Percentiles rank a stretch among this genome's conserved stretches.
These are phyloP conservation scores for Morinoia aosen DNA, from an alignment of 2,888 invertebrate genomes.

Conservation along the genomic window DNA sequence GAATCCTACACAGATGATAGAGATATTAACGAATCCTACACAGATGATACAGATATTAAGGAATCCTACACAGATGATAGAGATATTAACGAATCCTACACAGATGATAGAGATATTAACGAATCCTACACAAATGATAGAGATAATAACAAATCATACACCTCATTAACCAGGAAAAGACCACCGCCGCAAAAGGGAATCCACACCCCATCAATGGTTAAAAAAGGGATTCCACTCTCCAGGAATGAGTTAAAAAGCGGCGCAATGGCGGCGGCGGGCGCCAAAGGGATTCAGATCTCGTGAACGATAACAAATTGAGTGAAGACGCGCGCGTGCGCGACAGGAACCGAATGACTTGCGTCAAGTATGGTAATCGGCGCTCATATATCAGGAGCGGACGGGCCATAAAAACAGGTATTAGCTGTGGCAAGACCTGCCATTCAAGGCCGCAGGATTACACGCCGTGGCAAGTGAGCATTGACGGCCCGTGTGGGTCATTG, in stretches of 20 bases:
- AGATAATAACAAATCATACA: too few relatives aligned
- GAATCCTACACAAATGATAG: too few relatives aligned
- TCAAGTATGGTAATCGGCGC: neutral
- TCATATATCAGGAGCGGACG: neutral
- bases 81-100: neutral
- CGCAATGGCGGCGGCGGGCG: too few relatives aligned
- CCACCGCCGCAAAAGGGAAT: too few relatives aligned
- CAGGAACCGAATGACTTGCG: neutral
- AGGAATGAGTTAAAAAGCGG: too few relatives aligned
- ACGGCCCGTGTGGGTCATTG: too few relatives aligned
- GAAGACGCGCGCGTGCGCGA: neutral
- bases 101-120: neutral
- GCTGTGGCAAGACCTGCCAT: neutral
- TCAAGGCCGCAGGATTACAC: neutral
- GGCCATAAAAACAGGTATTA: neutral
- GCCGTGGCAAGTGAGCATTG: neutral
- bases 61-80: neutral
- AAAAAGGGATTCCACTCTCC: too few relatives aligned
- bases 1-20: too few relatives aligned
- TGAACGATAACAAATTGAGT: neutral
- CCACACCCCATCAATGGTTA: too few relatives aligned
- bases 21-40: neutral
- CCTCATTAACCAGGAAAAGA: too few relatives aligned
- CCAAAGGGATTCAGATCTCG: too few relatives aligned
- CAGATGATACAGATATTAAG: neutral